Percentiles rank a stretch among this genome's conserved stretches.
Conservation (phyloP, 2,797 vertebrate species). For the Bradypodion ventrale region DNA sequence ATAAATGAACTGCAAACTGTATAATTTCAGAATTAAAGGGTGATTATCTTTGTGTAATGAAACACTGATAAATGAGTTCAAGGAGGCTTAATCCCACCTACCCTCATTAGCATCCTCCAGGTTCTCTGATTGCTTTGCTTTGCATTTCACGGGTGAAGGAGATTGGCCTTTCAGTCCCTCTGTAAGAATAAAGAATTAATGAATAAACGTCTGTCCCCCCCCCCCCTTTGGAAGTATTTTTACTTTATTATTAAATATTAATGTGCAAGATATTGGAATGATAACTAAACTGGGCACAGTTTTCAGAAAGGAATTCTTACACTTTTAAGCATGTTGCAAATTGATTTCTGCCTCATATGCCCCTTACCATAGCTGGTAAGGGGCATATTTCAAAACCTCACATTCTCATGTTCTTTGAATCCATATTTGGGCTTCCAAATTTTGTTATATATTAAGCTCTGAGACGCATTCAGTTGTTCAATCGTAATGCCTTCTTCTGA, state of each 20-base stretch:
- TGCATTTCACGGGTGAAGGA: constrained; percentile 71
- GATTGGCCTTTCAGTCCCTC: constrained; percentile 64
- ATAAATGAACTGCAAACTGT: background rate
- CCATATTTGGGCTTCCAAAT: constrained; percentile 10
- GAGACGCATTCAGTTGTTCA: background rate
- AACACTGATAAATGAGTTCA: constrained; percentile 32
- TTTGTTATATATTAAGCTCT: constrained; percentile 2
- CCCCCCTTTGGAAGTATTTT: constrained; percentile 23
- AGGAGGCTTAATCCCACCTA: constrained; percentile 54
- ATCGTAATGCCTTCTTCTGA: background rate
- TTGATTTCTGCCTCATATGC: constrained; percentile 29
- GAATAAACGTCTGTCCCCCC: background rate
- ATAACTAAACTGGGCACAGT: constrained; percentile 41
- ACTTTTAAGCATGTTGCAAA: constrained; percentile 28
- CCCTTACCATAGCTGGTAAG: background rate
- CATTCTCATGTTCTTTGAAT: constrained; percentile 29
- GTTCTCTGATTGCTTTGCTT: constrained; percentile 72
- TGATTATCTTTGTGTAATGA: background rate
- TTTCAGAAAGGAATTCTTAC: constrained; percentile 6
- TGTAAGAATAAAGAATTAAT: constrained; percentile 60
- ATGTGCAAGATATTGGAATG: background rate
- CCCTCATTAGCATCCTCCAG: constrained; percentile 69
- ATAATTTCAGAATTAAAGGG: constrained; percentile 34
- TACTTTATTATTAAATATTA: constrained; percentile 47
- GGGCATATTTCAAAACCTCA: constrained; percentile 10